Base-by-base conservation (phyloP, 2,113 vertebrate genomes). In the Hiodon tergisus region DNA sequence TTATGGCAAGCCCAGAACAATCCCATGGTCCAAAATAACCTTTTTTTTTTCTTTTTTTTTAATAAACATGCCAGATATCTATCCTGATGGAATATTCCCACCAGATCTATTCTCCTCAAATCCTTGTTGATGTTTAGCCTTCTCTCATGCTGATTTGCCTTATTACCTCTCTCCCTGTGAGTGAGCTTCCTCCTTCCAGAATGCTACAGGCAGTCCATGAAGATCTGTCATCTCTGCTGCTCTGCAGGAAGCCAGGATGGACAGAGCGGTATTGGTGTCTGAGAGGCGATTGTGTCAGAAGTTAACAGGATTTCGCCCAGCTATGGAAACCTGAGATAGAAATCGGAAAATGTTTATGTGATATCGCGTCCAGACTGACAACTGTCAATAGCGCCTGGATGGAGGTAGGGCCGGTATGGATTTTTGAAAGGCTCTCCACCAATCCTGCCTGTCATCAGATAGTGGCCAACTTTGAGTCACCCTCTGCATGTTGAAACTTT, bases 301-400 rank as follows among this genome's bases (percentile, higher is more conserved):
- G 87, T 91, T 91, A 92, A 93, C 86, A 90, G 90, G 90, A 91
- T 92, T 93, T 91, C 86, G 76, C 86, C 88, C 89, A 87, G 78
- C 88, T 89, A 85, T 89, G 88, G 91, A 91, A 93, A 93, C 86
- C 83, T 86, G 87, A 93, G 90, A 89, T 73, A 85, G 86, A 86
- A 88, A 92, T 93, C 81, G 79, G 90, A 91, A 93, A 90, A 89
- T 91, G 89, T 91, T 92, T 90, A 90, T 90, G 87, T 89, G 89
- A 89, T 91, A 90, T 85, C 83, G 77, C 90, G 86, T 79, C 88
- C 88, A 90, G 91, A 92, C 83, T 91, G 92, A 92, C 90, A 91
- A 89, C 87, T 91, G 90, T 88, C 89, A 87, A 92, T 89, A 90
- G 88, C 78, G 80, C 79, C 75, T 88, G 87, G 88, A 87, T 84